phyloP scores from a whole-genome alignment of 2,113 vertebrate species.

The Castor canadensis region DNA sequence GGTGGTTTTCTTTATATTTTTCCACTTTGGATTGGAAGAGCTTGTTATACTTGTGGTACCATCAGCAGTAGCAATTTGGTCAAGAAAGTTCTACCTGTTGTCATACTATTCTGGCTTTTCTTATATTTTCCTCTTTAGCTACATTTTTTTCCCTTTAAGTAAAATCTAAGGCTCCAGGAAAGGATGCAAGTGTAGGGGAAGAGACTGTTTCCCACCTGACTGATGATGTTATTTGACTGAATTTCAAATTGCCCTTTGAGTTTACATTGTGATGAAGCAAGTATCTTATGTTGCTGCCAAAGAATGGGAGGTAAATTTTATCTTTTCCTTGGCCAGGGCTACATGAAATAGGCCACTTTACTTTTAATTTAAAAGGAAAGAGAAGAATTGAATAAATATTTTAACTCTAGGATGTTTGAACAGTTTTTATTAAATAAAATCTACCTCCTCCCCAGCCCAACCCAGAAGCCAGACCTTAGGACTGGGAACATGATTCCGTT shows the following conservation, averaged over 20 bases:
- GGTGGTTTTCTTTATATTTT: background rate
- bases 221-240: background rate
- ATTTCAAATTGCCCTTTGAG: slow-evolving; percentile 28
- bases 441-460: background rate
- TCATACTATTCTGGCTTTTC: background rate
- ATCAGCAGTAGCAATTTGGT: background rate
- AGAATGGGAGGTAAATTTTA: slow-evolving; percentile 12
- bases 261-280: slow-evolving; percentile 35
- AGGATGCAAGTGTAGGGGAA: background rate
- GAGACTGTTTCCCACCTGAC: background rate
- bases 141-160: background rate
- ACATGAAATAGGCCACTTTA: slow-evolving; percentile 15
- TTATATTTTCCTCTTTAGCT: background rate
- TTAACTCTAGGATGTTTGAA: slow-evolving; percentile 4
- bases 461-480: background rate
- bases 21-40: background rate
- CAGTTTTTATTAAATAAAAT: slow-evolving; percentile 50
- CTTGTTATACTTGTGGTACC: background rate
- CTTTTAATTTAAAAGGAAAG: slow-evolving; percentile 47
- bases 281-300: background rate
- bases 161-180: background rate
- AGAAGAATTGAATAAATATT: slow-evolving; percentile 46
- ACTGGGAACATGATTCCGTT: background rate
- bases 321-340: background rate
- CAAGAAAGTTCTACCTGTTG: background rate